A percentile compares a stretch with the other conserved stretches of the same genome.
Conservation (phyloP, 1,140 invertebrate genomes). For the Halictus rubicundus region DNA sequence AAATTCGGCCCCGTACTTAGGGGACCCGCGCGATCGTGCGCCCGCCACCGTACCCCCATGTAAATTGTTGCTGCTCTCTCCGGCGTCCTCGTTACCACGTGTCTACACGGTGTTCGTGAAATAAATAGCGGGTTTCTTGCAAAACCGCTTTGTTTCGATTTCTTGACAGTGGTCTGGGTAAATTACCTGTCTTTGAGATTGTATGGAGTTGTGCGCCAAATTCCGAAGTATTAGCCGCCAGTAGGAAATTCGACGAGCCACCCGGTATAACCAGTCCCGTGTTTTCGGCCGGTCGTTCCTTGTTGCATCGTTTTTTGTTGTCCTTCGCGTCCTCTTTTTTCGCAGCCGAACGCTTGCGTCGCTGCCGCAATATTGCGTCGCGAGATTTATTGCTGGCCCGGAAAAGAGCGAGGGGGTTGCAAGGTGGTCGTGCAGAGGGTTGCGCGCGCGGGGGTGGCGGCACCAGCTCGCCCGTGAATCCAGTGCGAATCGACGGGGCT, state of each 20-base stretch:
- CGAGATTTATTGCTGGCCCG: conserved; percentile 38
- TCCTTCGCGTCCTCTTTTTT: neutral
- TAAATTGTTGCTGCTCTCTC: conserved; percentile 15
- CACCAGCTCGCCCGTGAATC: conserved; percentile 2
- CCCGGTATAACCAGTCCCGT: neutral
- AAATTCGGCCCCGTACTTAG: conserved; percentile 4
- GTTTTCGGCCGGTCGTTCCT: neutral
- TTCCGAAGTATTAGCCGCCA: too few relatives aligned
- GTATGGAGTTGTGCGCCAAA: too few relatives aligned
- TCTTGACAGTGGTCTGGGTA: too few relatives aligned
- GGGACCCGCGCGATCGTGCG: neutral
- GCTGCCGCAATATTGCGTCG: conserved; percentile 41
- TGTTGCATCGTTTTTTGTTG: neutral
- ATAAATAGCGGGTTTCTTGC: too few relatives aligned
- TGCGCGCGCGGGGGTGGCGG: neutral
- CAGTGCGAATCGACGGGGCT: conserved; percentile 25
- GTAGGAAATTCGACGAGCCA: too few relatives aligned
- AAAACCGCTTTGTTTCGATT: too few relatives aligned
- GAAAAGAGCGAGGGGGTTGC: neutral
- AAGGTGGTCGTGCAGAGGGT: too few relatives aligned
- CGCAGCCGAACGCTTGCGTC: neutral
- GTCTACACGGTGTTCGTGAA: neutral
- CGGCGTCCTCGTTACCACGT: conserved; percentile 9
- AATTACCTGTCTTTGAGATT: too few relatives aligned
- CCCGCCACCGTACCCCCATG: neutral